Base-by-base conservation (phyloP, 1,140 invertebrate genomes). In the Cydia pomonella region DNA sequence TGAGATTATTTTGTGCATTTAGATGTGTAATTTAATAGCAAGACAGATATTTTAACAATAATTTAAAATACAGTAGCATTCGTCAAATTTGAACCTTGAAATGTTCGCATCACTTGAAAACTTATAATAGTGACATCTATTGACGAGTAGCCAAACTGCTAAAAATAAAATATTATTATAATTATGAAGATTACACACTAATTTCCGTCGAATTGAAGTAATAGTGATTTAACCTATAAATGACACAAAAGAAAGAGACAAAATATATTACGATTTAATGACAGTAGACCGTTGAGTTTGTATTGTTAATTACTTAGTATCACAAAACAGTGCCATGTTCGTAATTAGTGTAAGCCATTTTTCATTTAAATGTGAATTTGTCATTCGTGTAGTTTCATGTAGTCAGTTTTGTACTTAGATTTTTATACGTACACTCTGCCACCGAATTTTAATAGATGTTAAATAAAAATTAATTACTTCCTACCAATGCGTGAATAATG, bases 1-100 rank as follows among this genome's bases (percentile, higher is more conserved):
- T 89, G 89, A 92, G 89, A 92, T 91, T 92, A 92, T 90, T 87
- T 87, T 89, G 81, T 88, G 87, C 87, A 89, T 90, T 91, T 92
- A 89, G 79, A 83, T 84, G 78, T 89, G 79, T 82, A 79, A 80
- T 80, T 76, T 74, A 74, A 83, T 76, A 78, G 75, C 16, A 62
- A 59, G 53, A 78, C 77, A 78, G 76, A 80, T 76, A 18, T 10
- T 59, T 23, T 59, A 59, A 59, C 53, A 21, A 23, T 59, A 23
- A 59, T 10, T 9, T 10, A 10, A 59, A 59, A 59, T 59, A 18
- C 16, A 59, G 53, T 23, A 59, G 21, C 47, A 18, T n/a, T 59
- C 9, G 21, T 23, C 21, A 59, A 59, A n/a, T 23, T n/a, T 21
- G n/a, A 33, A 69, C 33, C 64, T 69, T 69, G 41, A 75, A 78